Evolutionary conservation across 1,140 invertebrate species (phyloP), one percentile per base, ranked within the genome.

Genomic region (Camponotus vicinus): DNA sequence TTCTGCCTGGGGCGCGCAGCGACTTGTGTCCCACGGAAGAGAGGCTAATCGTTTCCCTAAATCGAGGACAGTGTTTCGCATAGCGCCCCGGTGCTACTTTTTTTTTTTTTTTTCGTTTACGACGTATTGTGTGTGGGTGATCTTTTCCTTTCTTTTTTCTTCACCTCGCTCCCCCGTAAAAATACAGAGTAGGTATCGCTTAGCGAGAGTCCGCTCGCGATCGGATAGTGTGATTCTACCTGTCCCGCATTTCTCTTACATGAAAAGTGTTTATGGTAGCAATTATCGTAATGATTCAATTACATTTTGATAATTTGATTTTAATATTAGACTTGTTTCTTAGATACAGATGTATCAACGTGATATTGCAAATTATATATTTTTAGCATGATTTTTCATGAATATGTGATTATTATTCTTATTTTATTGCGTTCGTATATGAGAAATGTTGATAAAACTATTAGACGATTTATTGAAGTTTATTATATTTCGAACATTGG

Each of bases 31-130:
- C 86, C 86, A 92, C 90, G 90, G 82, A 63, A 85, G 91, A 91
- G 88, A 92, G 89, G 90, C 78, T 92, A 92, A 93, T 93, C 90
- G 92, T 91, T 93, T 71, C 90, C 87, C 91, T 91, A 92, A 93
- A 92, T 92, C 92, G 88, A 90, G 89, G 88, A 92, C 88, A 92
- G 55, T 83, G 37, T 52, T 42, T 61, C 69, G 40, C 79, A 75
- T 70, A 73, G 67, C 55, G 59, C 13, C 13, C 27, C 32, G 79
- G 9, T 63, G 69, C 55, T 61, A 32, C 42, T 73, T 15, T 8
- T 27, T 52, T 40, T 40, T 8, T 40, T n/a, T 66, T 66, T 66
- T 4, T 63, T 34, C 13, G 9, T 11, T 11, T 52, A 52, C 49
- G 49, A 3, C 49, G 49, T 52, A 52, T 52, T 15, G 15, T 52